Evolutionary conservation across 2,797 vertebrate species (phyloP), one percentile per base, ranked within the genome.

Genomic region (Acrocephalus scirpaceus): DNA sequence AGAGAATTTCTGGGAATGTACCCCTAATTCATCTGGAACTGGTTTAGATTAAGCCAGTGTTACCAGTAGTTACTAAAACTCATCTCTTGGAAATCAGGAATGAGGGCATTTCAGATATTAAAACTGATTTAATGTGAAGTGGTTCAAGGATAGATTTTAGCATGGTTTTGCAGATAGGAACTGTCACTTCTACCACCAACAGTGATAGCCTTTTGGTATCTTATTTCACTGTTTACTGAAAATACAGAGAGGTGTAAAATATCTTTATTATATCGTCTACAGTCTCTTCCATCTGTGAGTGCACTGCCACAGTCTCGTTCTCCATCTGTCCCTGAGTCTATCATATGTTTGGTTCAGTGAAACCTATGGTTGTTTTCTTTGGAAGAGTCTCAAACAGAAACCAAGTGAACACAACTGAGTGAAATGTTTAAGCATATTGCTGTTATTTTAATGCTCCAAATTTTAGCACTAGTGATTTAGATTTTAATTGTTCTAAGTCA

Each of bases 321-420:
- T 94, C 95, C 96, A 96, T 97, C 95, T 97, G 95, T 81, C 56
- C 42, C 51, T 76, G 26, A 27, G 88, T 61, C 69, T 38, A 8
- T 92, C 91, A 40, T 81, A 92, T 47, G 66, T 58, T n/a, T 42
- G 44, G 11, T 60, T 83, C 75, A 60, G 54, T 62, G 61, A 90
- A 95, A 84, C 23, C 51, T 50, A 10, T 25, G 70, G 50, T 48
- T 85, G 42, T 86, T 91, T 72, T 58, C n/a, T 84, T 75, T 92
- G 85, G 66, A 86, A 73, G 25, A 86, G 19, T 36, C 65, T 93
- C 87, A 91, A 70, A 69, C 54, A 82, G 48, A 86, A 84, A 42
- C 40, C 0, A 26, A 76, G 21, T n/a, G 27, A 92, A 66, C 27
- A n/a, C 14, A 81, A 44, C 47, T 34, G 73, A 76, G 13, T 57